Percentiles rank a stretch among this genome's conserved stretches.
Evolutionary conservation across 2,797 vertebrate species (phyloP).

Genomic region (Danio jaintianensis): DNA sequence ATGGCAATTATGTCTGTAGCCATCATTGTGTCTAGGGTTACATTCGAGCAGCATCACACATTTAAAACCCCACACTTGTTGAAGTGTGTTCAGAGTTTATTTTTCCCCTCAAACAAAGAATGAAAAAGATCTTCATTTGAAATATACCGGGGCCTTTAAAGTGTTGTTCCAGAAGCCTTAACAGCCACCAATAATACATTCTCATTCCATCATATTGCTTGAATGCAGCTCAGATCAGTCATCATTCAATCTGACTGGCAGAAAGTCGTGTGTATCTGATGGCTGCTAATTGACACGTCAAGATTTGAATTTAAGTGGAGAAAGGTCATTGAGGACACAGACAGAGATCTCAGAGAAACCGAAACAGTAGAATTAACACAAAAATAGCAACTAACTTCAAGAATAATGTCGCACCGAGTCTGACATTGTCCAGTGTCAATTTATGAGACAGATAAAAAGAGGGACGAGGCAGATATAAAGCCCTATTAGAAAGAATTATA

Average conservation of each 20-base stretch:
- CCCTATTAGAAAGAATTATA: neutral
- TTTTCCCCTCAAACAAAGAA: too few relatives aligned
- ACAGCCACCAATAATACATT: too few relatives aligned
- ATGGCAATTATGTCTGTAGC: too few relatives aligned
- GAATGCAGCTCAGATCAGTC: neutral
- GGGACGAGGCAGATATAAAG: neutral
- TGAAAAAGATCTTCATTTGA: too few relatives aligned
- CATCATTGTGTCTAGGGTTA: too few relatives aligned
- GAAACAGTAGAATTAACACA: neutral
- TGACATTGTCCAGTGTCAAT: neutral
- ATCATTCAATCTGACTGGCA: neutral
- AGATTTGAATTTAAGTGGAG: neutral
- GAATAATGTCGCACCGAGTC: constrained; percentile 8
- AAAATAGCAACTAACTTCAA: constrained; percentile 18
- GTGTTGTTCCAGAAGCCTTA: too few relatives aligned
- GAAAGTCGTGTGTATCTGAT: neutral
- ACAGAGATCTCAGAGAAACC: neutral
- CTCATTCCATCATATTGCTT: neutral
- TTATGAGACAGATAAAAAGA: neutral
- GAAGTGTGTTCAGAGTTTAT: too few relatives aligned
- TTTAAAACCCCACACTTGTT: too few relatives aligned
- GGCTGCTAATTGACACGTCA: neutral
- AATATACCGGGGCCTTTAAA: too few relatives aligned
- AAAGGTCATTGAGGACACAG: constrained; percentile 15
- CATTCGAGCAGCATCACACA: too few relatives aligned